phyloP scores from a whole-genome alignment of 2,113 vertebrate species.

The Dendrocopos noguchii region DNA sequence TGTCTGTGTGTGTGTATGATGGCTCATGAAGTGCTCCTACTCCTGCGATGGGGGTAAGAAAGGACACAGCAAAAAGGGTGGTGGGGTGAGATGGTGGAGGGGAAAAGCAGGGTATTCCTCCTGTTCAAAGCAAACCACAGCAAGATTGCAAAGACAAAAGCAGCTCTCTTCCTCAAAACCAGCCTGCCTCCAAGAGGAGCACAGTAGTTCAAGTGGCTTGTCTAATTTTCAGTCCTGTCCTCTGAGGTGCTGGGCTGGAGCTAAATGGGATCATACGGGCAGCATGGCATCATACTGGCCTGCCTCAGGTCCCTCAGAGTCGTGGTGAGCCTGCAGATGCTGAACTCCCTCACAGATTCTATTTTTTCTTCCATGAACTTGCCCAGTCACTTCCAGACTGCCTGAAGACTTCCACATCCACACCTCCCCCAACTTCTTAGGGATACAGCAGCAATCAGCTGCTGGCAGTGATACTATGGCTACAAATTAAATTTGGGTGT shows the following conservation, averaged over 20 bases:
- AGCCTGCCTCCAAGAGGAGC: neutral
- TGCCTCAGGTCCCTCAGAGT: neutral
- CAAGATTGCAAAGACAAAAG: neutral
- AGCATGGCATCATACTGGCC: neutral
- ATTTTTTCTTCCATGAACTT: neutral
- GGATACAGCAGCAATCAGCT: neutral
- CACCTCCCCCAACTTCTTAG: neutral
- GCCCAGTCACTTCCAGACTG: neutral
- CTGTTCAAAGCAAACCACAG: neutral
- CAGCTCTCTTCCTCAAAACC: neutral
- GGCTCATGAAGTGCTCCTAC: neutral
- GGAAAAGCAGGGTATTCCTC: neutral
- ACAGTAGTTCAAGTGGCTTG: neutral
- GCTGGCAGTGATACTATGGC: neutral
- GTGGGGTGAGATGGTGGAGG: neutral
- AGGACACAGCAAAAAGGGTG: neutral
- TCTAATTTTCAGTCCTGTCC: neutral
- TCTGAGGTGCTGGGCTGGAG: neutral
- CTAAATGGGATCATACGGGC: neutral
- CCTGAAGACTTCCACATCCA: neutral
- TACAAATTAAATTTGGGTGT: neutral
- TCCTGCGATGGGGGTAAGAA: neutral
- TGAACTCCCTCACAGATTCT: neutral
- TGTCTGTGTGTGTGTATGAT: too few species aligned
- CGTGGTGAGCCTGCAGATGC: neutral